phyloP scores from a whole-genome alignment of 2,113 vertebrate species.

The Pionites leucogaster region DNA sequence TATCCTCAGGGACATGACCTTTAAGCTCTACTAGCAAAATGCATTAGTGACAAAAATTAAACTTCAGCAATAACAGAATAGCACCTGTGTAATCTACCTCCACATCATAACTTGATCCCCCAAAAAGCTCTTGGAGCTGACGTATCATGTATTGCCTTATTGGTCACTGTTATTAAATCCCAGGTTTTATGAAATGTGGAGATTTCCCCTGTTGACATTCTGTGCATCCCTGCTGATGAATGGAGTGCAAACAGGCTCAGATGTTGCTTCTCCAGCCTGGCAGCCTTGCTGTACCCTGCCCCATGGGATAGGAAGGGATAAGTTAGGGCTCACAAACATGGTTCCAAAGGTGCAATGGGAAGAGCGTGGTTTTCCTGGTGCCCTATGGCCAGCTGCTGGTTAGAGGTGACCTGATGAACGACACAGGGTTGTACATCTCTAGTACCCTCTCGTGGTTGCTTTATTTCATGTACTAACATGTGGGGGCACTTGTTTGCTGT shows the following conservation, averaged over 20 bases:
- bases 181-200: background rate
- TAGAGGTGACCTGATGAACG: background rate
- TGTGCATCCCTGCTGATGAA: background rate
- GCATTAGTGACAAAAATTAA: slow-evolving; percentile 42
- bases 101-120: background rate
- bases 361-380: background rate
- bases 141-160: background rate
- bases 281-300: background rate
- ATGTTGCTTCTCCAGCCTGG: background rate
- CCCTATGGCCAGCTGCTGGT: background rate
- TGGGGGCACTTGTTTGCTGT: background rate
- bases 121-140: background rate
- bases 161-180: background rate
- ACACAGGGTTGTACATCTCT: background rate
- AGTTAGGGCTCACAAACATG: background rate
- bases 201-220: background rate
- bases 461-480: background rate
- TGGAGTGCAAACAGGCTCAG: background rate
- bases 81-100: background rate
- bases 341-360: background rate
- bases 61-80: background rate
- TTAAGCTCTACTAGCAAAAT: slow-evolving; percentile 38
- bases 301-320: background rate
- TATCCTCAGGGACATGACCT: slow-evolving; percentile 5
- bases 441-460: background rate